Percentiles rank a stretch among this genome's conserved stretches.
Conservation (phyloP, 1,140 invertebrate genomes). For the Nymphalis io region DNA sequence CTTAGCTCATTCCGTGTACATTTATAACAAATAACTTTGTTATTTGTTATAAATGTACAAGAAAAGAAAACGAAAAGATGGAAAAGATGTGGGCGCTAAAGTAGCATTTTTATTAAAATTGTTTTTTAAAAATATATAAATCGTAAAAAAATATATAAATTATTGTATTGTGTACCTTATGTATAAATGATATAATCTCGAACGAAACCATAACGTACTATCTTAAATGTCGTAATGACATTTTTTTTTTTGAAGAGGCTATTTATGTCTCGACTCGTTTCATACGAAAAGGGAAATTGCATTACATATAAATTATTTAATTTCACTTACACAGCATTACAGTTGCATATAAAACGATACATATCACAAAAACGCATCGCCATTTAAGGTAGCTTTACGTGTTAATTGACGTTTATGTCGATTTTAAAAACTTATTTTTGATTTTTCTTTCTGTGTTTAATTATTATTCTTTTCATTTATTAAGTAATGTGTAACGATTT, state of each 20-base stretch:
- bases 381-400: background rate
- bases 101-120: background rate
- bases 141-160: too few species aligned
- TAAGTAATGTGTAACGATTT: too few species aligned
- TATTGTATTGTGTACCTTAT: background rate
- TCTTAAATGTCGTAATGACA: background rate
- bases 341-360: background rate
- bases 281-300: slow-evolving; percentile 7
- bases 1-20: too few species aligned
- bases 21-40: too few species aligned
- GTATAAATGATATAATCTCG: background rate
- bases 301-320: slow-evolving; percentile 5
- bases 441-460: too few species aligned
- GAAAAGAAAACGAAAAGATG: background rate
- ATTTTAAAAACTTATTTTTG: background rate
- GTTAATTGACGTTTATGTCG: background rate
- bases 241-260: slow-evolving; percentile 13
- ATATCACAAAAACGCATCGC: background rate
- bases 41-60: background rate
- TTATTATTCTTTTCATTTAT: too few species aligned
- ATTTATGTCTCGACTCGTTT: slow-evolving; percentile 7
- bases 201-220: background rate
- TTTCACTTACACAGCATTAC: background rate
- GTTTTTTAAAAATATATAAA: background rate
- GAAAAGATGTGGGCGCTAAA: background rate